Evolutionary conservation across 2,797 vertebrate genomes (phyloP).

Genomic region (Arctocebus calabarensis): DNA sequence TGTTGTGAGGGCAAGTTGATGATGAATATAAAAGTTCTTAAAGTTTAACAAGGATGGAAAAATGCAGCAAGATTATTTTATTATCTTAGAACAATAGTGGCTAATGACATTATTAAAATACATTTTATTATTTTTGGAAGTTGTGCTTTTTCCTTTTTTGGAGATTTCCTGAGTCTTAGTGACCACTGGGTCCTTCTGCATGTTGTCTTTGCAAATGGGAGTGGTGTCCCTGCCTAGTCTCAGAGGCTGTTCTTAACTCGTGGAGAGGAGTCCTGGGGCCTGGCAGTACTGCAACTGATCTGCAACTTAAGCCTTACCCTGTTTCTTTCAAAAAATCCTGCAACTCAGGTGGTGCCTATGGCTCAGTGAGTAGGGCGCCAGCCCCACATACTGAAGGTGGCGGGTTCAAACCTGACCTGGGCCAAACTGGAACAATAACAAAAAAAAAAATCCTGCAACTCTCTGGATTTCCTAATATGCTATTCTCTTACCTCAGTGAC

Average conservation of each 20-base stretch:
- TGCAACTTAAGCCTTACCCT: constrained; percentile 71
- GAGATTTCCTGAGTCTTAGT: background rate
- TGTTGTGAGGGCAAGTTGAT: background rate
- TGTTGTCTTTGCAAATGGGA: background rate
- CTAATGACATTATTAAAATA: background rate
- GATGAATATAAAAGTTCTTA: background rate
- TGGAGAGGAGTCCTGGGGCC: background rate
- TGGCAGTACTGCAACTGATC: constrained; percentile 60
- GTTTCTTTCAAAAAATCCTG: constrained; percentile 62
- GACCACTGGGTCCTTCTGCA: background rate
- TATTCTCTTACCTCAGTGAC: constrained; percentile 77
- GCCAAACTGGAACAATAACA: no score
- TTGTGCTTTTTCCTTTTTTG: background rate
- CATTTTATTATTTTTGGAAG: background rate
- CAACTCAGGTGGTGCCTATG: background rate
- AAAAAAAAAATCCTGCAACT: constrained; percentile 50
- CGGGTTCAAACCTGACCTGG: no score
- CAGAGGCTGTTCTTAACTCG: background rate
- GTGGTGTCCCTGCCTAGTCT: background rate
- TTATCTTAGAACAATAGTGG: background rate
- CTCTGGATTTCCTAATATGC: constrained; percentile 76
- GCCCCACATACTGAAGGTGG: no score
- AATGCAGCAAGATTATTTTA: constrained; percentile 16
- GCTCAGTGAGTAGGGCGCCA: no score
- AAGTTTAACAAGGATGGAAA: constrained; percentile 33